These are phyloP conservation scores for Calephelis nemesis DNA, from an alignment of 1,140 invertebrate genomes.

Conservation along the genomic window DNA sequence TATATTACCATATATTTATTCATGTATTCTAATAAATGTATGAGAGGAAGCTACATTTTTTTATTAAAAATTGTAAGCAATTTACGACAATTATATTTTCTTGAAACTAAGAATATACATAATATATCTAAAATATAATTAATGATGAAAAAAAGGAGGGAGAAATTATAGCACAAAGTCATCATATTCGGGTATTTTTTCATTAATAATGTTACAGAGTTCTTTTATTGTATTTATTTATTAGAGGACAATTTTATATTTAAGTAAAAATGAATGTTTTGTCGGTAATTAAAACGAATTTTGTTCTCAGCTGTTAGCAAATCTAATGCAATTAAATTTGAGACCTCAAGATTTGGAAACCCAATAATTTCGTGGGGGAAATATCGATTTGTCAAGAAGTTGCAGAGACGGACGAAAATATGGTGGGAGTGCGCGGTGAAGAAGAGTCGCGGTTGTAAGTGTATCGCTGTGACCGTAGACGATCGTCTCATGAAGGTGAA, in stretches of 20 bases:
- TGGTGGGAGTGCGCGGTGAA: conserved; percentile 10
- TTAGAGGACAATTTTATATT: neutral
- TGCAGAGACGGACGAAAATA: neutral
- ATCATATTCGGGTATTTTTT: no score
- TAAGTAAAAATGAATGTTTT: no score
- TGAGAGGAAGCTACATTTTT: no score
- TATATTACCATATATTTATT: no score
- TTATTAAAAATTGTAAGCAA: no score
- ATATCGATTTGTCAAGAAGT: conserved; percentile 5
- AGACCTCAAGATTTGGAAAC: conserved; percentile 1
- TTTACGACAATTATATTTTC: no score
- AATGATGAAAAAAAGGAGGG: no score
- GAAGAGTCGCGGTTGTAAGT: conserved; percentile 14
- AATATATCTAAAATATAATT: no score
- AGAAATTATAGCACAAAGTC: no score
- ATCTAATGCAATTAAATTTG: neutral
- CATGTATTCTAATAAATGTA: no score
- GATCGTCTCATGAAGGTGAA: neutral
- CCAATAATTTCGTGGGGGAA: conserved; percentile 7
- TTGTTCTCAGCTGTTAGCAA: neutral
- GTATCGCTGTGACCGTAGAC: conserved; percentile 18
- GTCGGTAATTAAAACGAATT: neutral
- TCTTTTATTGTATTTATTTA: neutral
- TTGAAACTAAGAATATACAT: no score
- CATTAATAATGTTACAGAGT: no score